Evolutionary conservation across 2,113 vertebrate genomes (phyloP), one percentile per base, ranked within the genome.

Genomic region (Tachysurus fulvidraco): DNA sequence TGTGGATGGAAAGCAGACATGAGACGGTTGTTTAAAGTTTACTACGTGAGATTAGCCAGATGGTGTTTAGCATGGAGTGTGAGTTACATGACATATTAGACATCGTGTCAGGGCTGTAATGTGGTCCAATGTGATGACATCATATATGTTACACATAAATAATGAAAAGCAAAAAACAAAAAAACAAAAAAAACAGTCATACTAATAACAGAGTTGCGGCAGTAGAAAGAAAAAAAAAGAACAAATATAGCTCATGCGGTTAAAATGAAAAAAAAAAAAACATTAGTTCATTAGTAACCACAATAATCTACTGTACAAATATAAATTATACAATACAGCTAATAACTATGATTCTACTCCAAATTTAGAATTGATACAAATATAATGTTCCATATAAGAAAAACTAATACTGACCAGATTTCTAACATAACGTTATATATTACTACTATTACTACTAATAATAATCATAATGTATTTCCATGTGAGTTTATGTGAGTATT

Each of bases 21-120:
- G 36, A 83, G n/a, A 83, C 46, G 30, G n/a, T 5, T 59, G 77
- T 30, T n/a, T 65, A 17, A n/a, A 60, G 86, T 85, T 88, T 36
- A 25, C 21, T 30, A 60, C 44, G 60, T 65, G 62, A 30, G 81
- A 28, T 67, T 5, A 67, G 44, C 3, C 30, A 41, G 36, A 19
- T 23, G 81, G 64, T 19, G 46, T 83, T 30, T 30, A 83, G 62
- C 41, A 28, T 52, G 81, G 69, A 67, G 21, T 5, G 57, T 44
- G 55, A 80, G 78, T 28, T 59, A 80, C 55, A 60, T 59, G 57
- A 81, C 28, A 41, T 55, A 30, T 59, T 36, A 59, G 19, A 25
- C 21, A 25, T 55, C 4, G 8, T 19, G 6, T n/a, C 73, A 50
- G 14, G 54, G 46, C 46, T 19, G 52, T 4, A 59, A 80, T 13